Evolutionary conservation across 2,888 invertebrate species (phyloP), one percentile per base, ranked within the genome.

Genomic region (Smittia aterrima): DNA sequence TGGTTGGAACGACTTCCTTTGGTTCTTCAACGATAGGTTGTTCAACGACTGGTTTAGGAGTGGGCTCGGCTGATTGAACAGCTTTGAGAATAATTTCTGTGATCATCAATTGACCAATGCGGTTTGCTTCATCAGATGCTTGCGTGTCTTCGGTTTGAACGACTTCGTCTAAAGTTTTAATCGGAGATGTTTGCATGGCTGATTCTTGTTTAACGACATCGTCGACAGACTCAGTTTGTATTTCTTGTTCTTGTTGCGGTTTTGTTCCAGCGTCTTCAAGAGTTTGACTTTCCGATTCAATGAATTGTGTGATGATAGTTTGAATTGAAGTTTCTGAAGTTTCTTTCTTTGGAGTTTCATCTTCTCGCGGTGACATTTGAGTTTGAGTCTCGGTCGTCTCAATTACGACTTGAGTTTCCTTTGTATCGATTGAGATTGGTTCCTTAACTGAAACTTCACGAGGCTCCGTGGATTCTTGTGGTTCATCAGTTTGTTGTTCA

Each of bases 401-500:
- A 20, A 18, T 2, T 0, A 27, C 20, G 27, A 83, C 80, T 64
- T 85, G 82, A 20, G 80, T 77, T 72, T 81, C 80, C 75, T 77
- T 79, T 75, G 77, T 78, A 83, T 24, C 64, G 25, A 16, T 40
- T 58, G 72, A 83, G 77, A 81, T 83, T 38, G 83, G 84, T 74
- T 75, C 62, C 13, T 22, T 58, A 9, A 58, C 22, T 20, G 58
- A 22, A 7, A 18, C 4, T 58, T 58, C 20, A 1, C 7, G 7
- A 22, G 18, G 20, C 27, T 77, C 74, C 18, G 75, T 75, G 70
- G 62, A 32, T 4, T 32, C 58, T 73, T 41, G 11, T 32, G 32
- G 32, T 32, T 32, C 32, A 13, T 86, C 84, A 2, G 92, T 92
- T 83, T 92, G 92, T 72, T 83, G 82, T 76, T 84, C 83, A 47